Percentiles rank a stretch among this genome's conserved stretches.
phyloP scores from a whole-genome alignment of 1,140 invertebrate genomes.

The Arion vulgaris region DNA sequence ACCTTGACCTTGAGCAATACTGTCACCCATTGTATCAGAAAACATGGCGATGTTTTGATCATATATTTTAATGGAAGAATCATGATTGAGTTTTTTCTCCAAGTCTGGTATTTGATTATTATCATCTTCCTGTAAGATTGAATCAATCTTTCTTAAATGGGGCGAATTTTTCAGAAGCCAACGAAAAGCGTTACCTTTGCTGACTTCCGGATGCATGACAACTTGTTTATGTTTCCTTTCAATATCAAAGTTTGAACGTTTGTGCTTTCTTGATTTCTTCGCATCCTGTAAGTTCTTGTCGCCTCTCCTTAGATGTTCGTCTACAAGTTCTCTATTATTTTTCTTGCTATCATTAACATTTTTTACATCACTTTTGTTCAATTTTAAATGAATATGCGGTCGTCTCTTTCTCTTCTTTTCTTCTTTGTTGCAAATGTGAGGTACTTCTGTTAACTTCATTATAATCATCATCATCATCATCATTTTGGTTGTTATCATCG shows the following conservation, averaged over 20 bases:
- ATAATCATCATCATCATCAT: background rate
- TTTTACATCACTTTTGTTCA: background rate
- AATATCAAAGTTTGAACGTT: background rate
- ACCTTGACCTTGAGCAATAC: background rate
- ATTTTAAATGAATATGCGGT: background rate
- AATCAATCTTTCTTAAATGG: background rate
- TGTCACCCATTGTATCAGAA: too few relatives aligned
- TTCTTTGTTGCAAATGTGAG: background rate
- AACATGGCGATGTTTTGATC: too few relatives aligned
- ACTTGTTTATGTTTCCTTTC: background rate
- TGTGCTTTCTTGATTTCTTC: background rate
- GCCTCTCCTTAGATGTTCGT: background rate
- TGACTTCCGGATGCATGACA: background rate
- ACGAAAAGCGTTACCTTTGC: background rate
- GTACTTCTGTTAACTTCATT: background rate
- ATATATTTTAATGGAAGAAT: too few relatives aligned
- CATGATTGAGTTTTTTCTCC: too few relatives aligned
- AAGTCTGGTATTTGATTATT: background rate
- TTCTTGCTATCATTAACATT: background rate
- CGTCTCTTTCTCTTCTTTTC: background rate
- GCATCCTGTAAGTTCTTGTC: too few relatives aligned
- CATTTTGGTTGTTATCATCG: background rate
- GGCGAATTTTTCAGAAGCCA: constrained; percentile 5
- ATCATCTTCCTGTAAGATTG: background rate
- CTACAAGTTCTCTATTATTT: background rate